A percentile compares a stretch with the other conserved stretches of the same genome.
Conservation (phyloP, 2,888 invertebrate species). For the Andrena haemorrhoa region DNA sequence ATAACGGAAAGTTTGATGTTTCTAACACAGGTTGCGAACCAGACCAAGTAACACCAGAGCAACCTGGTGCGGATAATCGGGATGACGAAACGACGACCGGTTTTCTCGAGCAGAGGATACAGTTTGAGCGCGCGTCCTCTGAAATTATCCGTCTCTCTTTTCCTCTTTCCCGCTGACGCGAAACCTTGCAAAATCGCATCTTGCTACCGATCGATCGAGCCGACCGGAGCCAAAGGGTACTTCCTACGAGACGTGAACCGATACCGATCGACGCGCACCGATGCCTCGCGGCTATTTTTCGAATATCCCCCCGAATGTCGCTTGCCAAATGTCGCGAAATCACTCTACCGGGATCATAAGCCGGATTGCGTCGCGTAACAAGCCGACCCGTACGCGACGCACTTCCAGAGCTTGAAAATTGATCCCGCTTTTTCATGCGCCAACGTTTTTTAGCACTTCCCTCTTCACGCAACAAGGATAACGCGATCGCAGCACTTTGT, state of each 20-base stretch:
- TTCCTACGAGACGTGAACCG: constrained; percentile 46
- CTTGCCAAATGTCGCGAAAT: constrained; percentile 54
- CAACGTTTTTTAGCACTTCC: neutral
- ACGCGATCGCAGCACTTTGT: neutral
- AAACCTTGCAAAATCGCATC: constrained; percentile 51
- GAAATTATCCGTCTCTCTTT: constrained; percentile 58
- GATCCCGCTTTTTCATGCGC: neutral
- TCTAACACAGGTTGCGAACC: constrained; percentile 57
- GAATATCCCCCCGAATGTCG: constrained; percentile 20
- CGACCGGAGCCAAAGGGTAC: constrained; percentile 43
- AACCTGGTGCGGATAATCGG: constrained; percentile 68
- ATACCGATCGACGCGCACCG: constrained; percentile 55
- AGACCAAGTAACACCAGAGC: constrained; percentile 66
- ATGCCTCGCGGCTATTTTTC: constrained; percentile 46
- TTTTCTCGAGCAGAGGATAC: constrained; percentile 69
- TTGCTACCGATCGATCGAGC: constrained; percentile 50
- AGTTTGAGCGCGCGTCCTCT: constrained; percentile 66
- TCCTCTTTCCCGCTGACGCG: constrained; percentile 29
- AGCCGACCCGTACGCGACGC: neutral
- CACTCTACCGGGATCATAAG: neutral
- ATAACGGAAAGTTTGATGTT: constrained; percentile 64
- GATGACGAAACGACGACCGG: constrained; percentile 74
- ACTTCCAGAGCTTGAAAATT: neutral
- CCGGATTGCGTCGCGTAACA: constrained; percentile 15
- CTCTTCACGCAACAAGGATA: neutral